Evolutionary conservation across 2,888 invertebrate genomes (phyloP).

Genomic region (Beris morrisii): DNA sequence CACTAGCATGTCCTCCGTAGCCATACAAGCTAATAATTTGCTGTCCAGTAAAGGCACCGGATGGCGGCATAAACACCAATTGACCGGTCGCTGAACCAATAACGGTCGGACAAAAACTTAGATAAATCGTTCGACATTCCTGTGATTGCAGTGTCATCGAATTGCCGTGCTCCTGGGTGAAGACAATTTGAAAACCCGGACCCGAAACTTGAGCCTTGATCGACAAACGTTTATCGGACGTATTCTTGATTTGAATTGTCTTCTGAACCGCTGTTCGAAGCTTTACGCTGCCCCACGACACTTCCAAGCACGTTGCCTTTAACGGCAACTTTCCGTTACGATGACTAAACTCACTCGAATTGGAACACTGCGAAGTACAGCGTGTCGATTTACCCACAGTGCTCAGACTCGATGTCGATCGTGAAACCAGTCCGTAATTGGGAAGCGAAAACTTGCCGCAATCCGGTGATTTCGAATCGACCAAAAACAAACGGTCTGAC

Average conservation of each 20-base stretch:
- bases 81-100: constrained; percentile 61
- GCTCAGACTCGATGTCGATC: constrained; percentile 31
- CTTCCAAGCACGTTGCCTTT: constrained; percentile 60
- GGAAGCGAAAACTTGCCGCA: constrained; percentile 44
- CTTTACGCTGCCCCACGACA: constrained; percentile 65
- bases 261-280: constrained; percentile 60
- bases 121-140: constrained; percentile 60
- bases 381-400: constrained; percentile 38
- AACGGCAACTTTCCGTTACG: constrained; percentile 57
- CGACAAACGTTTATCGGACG: constrained; percentile 60
- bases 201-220: constrained; percentile 59
- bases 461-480: constrained; percentile 43
- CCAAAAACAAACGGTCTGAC: constrained; percentile 25
- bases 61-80: constrained; percentile 59
- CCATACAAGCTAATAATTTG: constrained; percentile 56
- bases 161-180: constrained; percentile 50
- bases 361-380: constrained; percentile 52
- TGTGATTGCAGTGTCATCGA: constrained; percentile 59
- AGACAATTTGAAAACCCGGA: constrained; percentile 56
- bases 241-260: constrained; percentile 62
- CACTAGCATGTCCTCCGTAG: constrained; percentile 62
- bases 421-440: constrained; percentile 36
- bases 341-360: constrained; percentile 53
- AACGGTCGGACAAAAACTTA: constrained; percentile 61
- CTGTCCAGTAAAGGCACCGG: not conserved